Percentiles rank a stretch among this genome's conserved stretches.
Evolutionary conservation across 2,113 vertebrate genomes (phyloP).

Genomic region (Otus sunia): DNA sequence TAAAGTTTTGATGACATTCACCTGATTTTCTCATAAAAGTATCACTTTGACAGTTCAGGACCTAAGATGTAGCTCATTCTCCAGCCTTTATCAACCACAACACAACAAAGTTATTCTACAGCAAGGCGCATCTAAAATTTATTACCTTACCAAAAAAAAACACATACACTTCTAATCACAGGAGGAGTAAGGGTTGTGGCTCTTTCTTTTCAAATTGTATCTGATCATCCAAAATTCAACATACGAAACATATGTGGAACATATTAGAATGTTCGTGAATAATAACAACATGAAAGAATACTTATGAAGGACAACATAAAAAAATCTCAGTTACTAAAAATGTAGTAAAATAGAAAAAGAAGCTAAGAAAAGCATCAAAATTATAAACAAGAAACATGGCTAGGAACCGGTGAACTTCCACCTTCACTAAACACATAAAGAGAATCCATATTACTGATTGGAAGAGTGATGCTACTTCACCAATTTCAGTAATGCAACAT

Average conservation of each 20-base stretch:
- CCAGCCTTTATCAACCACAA: fast-evolving
- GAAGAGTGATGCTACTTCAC: background rate
- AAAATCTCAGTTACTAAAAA: background rate
- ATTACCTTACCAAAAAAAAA: background rate
- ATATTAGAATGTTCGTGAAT: background rate
- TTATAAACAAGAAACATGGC: background rate
- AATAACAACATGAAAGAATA: background rate
- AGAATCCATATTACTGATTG: background rate
- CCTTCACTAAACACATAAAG: background rate
- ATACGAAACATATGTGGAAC: background rate
- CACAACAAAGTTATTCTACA: background rate
- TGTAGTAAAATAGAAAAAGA: background rate
- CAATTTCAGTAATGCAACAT: background rate
- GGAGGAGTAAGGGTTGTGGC: background rate
- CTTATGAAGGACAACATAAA: background rate
- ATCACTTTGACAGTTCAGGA: background rate
- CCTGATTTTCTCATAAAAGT: background rate
- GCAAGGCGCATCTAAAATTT: background rate
- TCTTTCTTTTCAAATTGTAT: background rate
- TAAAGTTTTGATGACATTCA: background rate
- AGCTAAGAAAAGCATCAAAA: background rate
- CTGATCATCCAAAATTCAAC: background rate
- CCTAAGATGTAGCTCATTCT: background rate
- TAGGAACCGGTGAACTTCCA: background rate
- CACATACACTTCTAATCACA: background rate